These are phyloP conservation scores for Nesidiocoris tenuis DNA, from an alignment of 2,888 invertebrate genomes.

Conservation along the genomic window DNA sequence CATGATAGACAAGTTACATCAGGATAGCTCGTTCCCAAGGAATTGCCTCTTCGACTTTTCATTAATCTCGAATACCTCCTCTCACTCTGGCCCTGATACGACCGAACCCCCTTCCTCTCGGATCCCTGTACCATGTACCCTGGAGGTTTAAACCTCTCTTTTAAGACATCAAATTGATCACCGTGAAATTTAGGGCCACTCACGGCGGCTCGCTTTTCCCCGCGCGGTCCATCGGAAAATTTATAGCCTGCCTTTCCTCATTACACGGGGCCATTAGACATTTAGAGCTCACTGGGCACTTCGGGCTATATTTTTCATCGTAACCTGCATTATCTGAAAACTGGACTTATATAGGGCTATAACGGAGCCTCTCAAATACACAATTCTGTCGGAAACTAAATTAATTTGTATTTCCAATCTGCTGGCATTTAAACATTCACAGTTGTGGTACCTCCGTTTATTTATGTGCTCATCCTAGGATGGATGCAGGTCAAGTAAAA, in stretches of 20 bases:
- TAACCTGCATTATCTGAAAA: not conserved
- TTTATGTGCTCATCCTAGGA: too few species aligned
- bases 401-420: too few species aligned
- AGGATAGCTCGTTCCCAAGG: constrained; percentile 10
- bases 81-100: not conserved
- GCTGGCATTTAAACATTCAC: too few species aligned
- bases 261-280: not conserved
- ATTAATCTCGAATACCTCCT: constrained; percentile 15
- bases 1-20: constrained; percentile 6
- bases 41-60: constrained; percentile 24
- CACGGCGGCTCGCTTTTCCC: not conserved
- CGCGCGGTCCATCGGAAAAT: not conserved
- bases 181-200: constrained; percentile 19
- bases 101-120: not conserved
- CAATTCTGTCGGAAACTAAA: too few species aligned
- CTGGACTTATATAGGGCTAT: too few species aligned
- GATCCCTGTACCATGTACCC: not conserved
- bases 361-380: too few species aligned
- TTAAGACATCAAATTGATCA: constrained; percentile 31
- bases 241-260: not conserved
- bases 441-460: too few species aligned
- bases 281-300: not conserved
- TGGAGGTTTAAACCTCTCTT: constrained; percentile 14
- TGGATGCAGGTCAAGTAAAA: too few species aligned
- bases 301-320: not conserved